phyloP scores from a whole-genome alignment of 2,797 vertebrate species.

The Bufotes viridis region DNA sequence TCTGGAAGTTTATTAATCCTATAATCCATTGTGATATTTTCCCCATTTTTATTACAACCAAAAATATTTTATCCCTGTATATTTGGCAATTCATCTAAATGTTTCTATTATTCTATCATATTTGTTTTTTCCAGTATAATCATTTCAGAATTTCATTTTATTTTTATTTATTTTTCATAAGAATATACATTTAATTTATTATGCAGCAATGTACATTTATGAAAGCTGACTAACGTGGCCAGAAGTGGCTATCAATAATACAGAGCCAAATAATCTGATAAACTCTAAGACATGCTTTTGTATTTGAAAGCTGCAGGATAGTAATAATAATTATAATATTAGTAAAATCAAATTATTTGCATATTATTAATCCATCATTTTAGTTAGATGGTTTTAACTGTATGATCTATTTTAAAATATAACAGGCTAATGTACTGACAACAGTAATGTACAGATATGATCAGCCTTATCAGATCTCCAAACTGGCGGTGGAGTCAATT shows the following conservation, averaged over 20 bases:
- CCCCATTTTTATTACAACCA: slow-evolving; percentile 36
- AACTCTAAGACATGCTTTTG: not conserved
- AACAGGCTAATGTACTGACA: too few species aligned
- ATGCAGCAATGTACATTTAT: not conserved
- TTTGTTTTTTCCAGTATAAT: not conserved
- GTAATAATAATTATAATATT: too few species aligned
- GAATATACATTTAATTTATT: not conserved
- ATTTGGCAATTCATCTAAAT: slow-evolving; percentile 18
- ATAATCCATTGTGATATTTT: slow-evolving; percentile 47
- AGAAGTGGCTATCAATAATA: not conserved
- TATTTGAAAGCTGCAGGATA: not conserved
- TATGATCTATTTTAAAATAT: too few species aligned
- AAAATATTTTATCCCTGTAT: slow-evolving; percentile 30
- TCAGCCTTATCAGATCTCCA: too few species aligned
- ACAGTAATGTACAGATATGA: too few species aligned
- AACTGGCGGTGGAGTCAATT: too few species aligned
- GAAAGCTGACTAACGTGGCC: not conserved
- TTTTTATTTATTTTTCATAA: slow-evolving; percentile 1
- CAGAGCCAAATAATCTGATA: not conserved
- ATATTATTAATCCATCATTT: too few species aligned
- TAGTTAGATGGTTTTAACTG: too few species aligned
- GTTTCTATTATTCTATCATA: not conserved
- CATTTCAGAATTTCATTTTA: not conserved
- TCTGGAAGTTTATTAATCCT: slow-evolving; percentile 48
- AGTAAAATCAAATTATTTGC: too few species aligned